Base-by-base conservation (phyloP, 2,797 vertebrate species). In the Artibeus jamaicensis region DNA sequence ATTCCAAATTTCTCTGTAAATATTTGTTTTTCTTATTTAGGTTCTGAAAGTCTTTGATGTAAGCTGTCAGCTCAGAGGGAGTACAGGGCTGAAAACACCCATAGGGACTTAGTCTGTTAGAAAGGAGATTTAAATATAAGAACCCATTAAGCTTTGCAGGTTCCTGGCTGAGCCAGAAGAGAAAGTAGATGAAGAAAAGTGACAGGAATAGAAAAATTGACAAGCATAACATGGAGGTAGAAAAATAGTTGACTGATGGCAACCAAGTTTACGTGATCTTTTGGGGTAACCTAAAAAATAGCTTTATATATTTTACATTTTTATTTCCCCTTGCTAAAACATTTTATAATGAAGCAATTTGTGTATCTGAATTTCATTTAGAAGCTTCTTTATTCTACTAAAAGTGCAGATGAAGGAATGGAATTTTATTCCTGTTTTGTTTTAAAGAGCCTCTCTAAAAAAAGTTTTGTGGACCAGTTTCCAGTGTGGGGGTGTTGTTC, bases 301-400 rank as follows among this genome's bases (percentile, higher is more conserved):
- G 3, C 19, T 94, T 57, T 22, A 68, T 53, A 29, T 29, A 42
- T 22, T 67, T 50, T 84, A 53, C 6, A 19, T 37, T 44, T 79
- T 84, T 46, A 73, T 53, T 68, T 76, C 19, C 32, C 18, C 57
- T 85, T 48, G 21, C 8, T 55, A 42, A 48, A 39, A 5, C 34
- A 76, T 71, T 76, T 68, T 70, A 29, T 22, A 57, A 88, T 39
- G 46, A 68, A 53, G 34, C 2, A n/a, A 55, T 42, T 19, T 84
- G 26, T 29, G 18, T 32, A 55, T 87, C 34, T 55, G 24, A 73
- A 11, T 84, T 96, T 88, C 34, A 2, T 42, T 81, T 91, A 32
- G 42, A 83, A 71, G n/a, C 6, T 29, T 93, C 37, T n/a, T 83
- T 50, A 39, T 74, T 91, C 42, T n/a, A 76, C 29, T 67, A 48